These are phyloP conservation scores for Acanthosepion pharaonis DNA, from an alignment of 2,888 invertebrate genomes.

Conservation along the genomic window DNA sequence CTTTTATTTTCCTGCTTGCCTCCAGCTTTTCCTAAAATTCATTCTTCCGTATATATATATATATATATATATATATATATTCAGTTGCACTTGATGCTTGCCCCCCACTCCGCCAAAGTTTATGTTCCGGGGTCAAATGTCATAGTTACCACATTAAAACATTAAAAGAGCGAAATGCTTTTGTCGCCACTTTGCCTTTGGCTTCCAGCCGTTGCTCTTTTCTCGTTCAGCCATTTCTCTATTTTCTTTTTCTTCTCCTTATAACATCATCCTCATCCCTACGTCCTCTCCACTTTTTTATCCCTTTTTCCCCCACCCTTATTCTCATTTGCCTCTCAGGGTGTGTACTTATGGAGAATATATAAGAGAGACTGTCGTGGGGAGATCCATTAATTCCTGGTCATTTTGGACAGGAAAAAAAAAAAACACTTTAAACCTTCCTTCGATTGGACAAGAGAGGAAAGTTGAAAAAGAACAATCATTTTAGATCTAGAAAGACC, in stretches of 20 bases:
- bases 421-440: background rate
- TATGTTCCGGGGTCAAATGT: background rate
- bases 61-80: background rate
- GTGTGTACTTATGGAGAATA: too few relatives aligned
- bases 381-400: too few relatives aligned
- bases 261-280: too few relatives aligned
- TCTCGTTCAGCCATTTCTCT: background rate
- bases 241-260: background rate
- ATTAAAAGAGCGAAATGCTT: background rate
- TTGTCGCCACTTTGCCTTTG: background rate
- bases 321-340: too few relatives aligned
- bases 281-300: too few relatives aligned
- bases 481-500: background rate
- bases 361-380: too few relatives aligned
- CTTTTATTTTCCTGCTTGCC: background rate
- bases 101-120: background rate
- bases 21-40: background rate
- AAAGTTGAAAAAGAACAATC: background rate
- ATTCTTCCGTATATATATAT: background rate
- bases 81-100: background rate
- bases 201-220: background rate
- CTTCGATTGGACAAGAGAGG: background rate
- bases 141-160: conserved; percentile 8
- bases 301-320: too few relatives aligned
- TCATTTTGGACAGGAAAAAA: too few relatives aligned